Conservation (phyloP, 2,113 vertebrate species). For the Gambusia affinis region DNA sequence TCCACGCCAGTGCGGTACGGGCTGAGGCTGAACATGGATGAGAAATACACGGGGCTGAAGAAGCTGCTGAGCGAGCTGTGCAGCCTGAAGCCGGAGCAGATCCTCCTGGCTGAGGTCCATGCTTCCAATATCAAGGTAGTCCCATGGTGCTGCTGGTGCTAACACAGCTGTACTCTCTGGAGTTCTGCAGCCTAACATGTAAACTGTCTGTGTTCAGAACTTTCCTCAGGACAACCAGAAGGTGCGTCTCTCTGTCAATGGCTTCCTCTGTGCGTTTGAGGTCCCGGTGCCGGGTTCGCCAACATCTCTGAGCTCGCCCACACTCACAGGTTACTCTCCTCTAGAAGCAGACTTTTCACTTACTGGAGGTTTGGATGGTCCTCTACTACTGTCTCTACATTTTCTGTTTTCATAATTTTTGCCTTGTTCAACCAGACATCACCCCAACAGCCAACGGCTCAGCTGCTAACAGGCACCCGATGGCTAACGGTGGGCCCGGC, state of each 20-base stretch:
- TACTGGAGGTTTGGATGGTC: too few species aligned
- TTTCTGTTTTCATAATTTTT: background rate
- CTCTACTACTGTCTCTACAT: background rate
- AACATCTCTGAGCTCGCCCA: constrained; percentile 85
- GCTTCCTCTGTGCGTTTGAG: constrained; percentile 96
- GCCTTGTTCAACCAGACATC: constrained; percentile 59
- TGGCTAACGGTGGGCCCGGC: constrained; percentile 90
- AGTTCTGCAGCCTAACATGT: background rate
- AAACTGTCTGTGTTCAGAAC: constrained; percentile 78
- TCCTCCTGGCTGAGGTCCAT: constrained; percentile 95
- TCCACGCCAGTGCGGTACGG: constrained; percentile 93
- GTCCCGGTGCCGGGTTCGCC: constrained; percentile 93
- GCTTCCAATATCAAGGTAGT: constrained; percentile 92
- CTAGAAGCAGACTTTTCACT: background rate
- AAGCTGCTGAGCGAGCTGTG: constrained; percentile 95
- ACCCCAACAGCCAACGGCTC: constrained; percentile 81
- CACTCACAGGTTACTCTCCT: constrained; percentile 84
- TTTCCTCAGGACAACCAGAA: constrained; percentile 99
- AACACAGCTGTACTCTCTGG: background rate
- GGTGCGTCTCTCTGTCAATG: constrained; percentile 90
- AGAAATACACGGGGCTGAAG: constrained; percentile 96
- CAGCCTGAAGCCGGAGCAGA: constrained; percentile 93
- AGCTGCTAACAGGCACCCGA: constrained; percentile 80
- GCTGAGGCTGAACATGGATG: constrained; percentile 95
- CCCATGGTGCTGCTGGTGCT: background rate